Evolutionary conservation across 1,140 invertebrate species (phyloP).

Genomic region (Lordiphosa mommai): DNA sequence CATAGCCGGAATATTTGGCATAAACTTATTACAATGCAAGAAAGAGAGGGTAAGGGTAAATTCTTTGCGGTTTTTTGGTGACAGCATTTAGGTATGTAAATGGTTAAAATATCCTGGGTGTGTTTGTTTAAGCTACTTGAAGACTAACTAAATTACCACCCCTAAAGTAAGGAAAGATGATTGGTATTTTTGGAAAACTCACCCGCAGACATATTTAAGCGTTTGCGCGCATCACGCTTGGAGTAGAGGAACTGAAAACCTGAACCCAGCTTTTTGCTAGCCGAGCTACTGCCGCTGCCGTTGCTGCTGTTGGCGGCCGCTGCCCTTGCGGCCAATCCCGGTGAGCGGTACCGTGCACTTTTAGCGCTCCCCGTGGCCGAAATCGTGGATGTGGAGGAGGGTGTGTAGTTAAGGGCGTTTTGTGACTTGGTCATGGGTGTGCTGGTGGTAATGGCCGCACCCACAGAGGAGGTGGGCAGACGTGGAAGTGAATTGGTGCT

Average conservation of each 20-base stretch:
- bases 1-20: too few species aligned
- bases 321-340: conserved; percentile 83
- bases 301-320: conserved; percentile 72
- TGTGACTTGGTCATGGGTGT: conserved; percentile 86
- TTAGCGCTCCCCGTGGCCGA: conserved; percentile 84
- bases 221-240: conserved; percentile 81
- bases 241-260: conserved; percentile 83
- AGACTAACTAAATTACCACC: conserved; percentile 19
- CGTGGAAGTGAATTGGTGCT: conserved; percentile 88
- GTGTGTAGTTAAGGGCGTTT: conserved; percentile 82
- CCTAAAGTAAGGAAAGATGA: too few species aligned
- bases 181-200: conserved; percentile 54
- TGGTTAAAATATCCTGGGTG: too few species aligned
- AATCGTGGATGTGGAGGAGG: conserved; percentile 22
- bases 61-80: too few species aligned
- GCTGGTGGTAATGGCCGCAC: conserved; percentile 79
- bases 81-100: too few species aligned
- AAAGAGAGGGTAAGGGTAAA: too few species aligned
- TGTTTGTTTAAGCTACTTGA: neutral
- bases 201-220: conserved; percentile 81
- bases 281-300: conserved; percentile 12
- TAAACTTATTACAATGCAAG: too few species aligned
- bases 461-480: conserved; percentile 82
- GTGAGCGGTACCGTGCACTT: conserved; percentile 91
- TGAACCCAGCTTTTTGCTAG: conserved; percentile 85